Evolutionary conservation across 2,888 invertebrate species (phyloP), one percentile per base, ranked within the genome.

Genomic region (Ditula angustiorana): DNA sequence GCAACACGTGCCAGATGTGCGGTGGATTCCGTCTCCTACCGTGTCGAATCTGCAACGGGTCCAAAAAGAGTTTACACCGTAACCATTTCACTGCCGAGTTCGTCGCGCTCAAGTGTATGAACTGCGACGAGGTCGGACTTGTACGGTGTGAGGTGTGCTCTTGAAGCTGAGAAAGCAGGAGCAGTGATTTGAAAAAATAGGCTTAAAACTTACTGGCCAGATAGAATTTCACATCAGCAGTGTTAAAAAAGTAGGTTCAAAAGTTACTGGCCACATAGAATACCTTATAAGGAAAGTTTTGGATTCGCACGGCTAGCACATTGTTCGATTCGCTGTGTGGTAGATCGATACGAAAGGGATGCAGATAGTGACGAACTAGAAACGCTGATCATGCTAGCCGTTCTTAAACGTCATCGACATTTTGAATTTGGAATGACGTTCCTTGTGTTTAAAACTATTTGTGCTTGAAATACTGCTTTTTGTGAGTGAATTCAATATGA

Each of bases 41-140:
- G 1, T 99, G 99, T 87, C 94, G 96, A 56, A 95, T 96, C 71
- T 99, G 99, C 94, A 98, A 97, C 78, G 99, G 99, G 30, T 98
- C 98, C 84, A 99, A 99, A 94, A 98, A 98, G 91, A 98, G 98
- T 16, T 95, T 98, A 55, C 97, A 98, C 83, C 94, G 98, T 75
- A 98, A 98, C 92, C 96, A 98, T 83, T 99, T 98, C 89, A 98
- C 98, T 0, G 96, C 97, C 35, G 98, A 98, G 90, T 97, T 98
- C 83, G 96, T 98, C 67, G 98, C 98, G 19, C 94, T 99, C 75
- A 97, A 97, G 80, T 98, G 98, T 88, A 98, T 98, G 96, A 97
- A 97, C 86, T 98, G 98, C 88, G 98, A 99, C 83, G 98, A 98
- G 88, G 98, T 98, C 62, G 99, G 99, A 50, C 94, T 99, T 53